Percentiles rank a stretch among this genome's conserved stretches.
phyloP scores from a whole-genome alignment of 2,888 invertebrate species.

The Hydraecia micacea region DNA sequence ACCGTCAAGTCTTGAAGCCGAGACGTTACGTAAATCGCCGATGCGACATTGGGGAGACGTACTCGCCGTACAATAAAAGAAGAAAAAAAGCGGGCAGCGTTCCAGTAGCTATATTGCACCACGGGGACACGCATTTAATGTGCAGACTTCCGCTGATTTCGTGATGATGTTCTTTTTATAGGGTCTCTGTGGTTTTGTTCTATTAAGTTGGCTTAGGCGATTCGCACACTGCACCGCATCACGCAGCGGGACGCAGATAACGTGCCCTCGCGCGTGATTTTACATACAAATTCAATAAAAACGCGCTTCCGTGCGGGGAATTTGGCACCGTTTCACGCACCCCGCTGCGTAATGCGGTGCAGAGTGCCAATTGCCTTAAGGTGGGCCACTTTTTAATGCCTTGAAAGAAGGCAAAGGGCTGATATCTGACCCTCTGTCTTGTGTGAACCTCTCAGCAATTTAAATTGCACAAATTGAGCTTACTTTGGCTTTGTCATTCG shows the following conservation, averaged over 20 bases:
- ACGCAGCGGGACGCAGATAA: too few relatives aligned
- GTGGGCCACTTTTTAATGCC: neutral
- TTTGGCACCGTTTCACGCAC: too few relatives aligned
- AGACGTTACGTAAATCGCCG: slow-evolving; percentile 59
- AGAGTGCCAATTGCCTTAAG: too few relatives aligned
- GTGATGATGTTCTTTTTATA: slow-evolving; percentile 44
- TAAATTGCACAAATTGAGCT: neutral
- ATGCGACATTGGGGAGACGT: slow-evolving; percentile 45
- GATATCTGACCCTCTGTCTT: neutral
- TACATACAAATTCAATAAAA: too few relatives aligned
- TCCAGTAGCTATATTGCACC: slow-evolving; percentile 58
- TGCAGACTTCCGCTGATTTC: slow-evolving; percentile 43
- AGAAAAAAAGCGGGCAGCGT: slow-evolving; percentile 54
- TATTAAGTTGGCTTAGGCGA: neutral
- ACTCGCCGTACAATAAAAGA: slow-evolving; percentile 27
- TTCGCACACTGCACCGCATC: too few relatives aligned
- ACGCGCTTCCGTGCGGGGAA: too few relatives aligned
- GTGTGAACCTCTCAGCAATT: neutral
- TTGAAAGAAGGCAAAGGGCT: neutral
- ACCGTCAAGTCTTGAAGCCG: slow-evolving; percentile 21
- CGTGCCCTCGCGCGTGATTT: too few relatives aligned
- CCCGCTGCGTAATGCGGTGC: too few relatives aligned
- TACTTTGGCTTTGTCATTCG: neutral
- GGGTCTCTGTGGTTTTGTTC: slow-evolving; percentile 20
- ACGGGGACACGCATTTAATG: slow-evolving; percentile 39